A percentile compares a stretch with the other conserved stretches of the same genome.
Conservation (phyloP, 2,113 vertebrate species). For the Microtus richardsoni region DNA sequence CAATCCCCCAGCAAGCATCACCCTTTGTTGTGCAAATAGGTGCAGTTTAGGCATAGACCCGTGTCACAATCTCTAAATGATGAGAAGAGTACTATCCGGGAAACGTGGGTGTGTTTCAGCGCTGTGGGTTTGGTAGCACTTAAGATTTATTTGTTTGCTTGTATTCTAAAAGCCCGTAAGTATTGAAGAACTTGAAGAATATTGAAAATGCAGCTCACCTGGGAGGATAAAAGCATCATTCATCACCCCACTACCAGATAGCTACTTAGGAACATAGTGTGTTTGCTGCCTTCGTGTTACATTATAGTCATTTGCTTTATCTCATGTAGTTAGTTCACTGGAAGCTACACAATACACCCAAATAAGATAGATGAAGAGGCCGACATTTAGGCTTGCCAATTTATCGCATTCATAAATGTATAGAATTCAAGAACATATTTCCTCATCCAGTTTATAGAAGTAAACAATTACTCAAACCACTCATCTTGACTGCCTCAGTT, state of each 20-base stretch:
- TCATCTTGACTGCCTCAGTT: neutral
- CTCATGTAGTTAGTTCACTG: neutral
- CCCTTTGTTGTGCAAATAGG: neutral
- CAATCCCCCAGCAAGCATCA: conserved; percentile 34
- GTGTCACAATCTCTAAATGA: neutral
- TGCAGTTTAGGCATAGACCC: neutral
- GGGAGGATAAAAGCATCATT: neutral
- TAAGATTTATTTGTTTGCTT: conserved; percentile 27
- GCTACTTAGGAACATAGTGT: neutral
- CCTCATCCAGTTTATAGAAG: neutral
- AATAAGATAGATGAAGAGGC: neutral
- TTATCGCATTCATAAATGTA: neutral
- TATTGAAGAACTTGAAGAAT: conserved; percentile 8
- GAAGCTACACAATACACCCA: conserved; percentile 44
- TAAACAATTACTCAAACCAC: neutral
- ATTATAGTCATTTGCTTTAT: conserved; percentile 21
- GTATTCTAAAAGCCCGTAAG: neutral
- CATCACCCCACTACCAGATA: neutral
- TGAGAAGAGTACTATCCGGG: neutral
- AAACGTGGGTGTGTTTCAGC: neutral
- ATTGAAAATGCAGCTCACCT: neutral
- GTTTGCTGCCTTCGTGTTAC: conserved; percentile 1
- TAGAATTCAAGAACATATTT: neutral
- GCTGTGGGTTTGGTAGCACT: neutral
- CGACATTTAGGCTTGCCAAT: neutral